phyloP scores from a whole-genome alignment of 2,113 vertebrate genomes.

The Hippocampus mohnikei region DNA sequence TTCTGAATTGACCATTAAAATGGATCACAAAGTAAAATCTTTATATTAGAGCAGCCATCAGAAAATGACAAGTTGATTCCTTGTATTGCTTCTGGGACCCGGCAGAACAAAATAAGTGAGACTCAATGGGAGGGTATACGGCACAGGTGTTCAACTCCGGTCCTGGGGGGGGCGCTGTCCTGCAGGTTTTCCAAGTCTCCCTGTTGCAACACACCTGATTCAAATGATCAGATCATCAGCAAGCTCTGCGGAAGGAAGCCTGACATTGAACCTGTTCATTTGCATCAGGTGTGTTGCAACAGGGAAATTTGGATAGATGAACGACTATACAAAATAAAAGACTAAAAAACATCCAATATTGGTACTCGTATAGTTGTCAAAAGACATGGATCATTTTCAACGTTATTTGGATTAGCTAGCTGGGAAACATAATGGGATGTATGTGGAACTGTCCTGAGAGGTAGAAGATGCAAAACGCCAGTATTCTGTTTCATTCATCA shows the following conservation, averaged over 20 bases:
- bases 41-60: background rate
- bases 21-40: background rate
- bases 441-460: background rate
- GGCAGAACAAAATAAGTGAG: background rate
- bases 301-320: background rate
- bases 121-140: background rate
- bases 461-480: background rate
- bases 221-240: too few species aligned
- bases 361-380: background rate
- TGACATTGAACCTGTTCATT: too few species aligned
- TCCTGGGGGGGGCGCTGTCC: too few species aligned
- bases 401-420: background rate
- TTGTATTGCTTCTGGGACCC: background rate
- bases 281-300: too few species aligned
- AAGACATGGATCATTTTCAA: background rate
- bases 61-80: background rate
- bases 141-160: background rate
- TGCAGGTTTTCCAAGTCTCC: too few species aligned
- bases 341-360: background rate
- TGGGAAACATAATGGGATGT: background rate
- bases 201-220: too few species aligned
- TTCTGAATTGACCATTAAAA: background rate
- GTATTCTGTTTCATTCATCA: background rate
- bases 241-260: too few species aligned
- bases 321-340: background rate